Evolutionary conservation across 2,888 invertebrate genomes (phyloP).

Genomic region (Rambutsinella grinnellia): DNA sequence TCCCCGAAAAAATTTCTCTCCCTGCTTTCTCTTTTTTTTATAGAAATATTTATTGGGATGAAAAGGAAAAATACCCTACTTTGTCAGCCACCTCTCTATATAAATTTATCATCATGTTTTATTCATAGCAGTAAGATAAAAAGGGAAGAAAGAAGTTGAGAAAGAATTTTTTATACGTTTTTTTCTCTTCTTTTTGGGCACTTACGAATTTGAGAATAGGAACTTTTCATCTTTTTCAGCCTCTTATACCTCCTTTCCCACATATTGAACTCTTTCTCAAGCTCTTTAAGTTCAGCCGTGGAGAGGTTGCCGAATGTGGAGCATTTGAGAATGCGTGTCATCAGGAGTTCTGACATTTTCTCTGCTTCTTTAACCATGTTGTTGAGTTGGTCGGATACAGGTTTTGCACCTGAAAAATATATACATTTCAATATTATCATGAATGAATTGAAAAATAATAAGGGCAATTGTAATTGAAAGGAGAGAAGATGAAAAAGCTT

Average conservation of each 20-base stretch:
- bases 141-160: conserved; percentile 2
- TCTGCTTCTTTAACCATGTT: conserved; percentile 86
- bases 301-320: conserved; percentile 64
- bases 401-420: conserved; percentile 80
- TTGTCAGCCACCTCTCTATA: background rate
- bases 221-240: conserved; percentile 84
- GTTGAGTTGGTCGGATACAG: conserved; percentile 82
- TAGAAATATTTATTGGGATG: too few relatives aligned
- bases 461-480: background rate
- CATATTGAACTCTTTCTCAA: conserved; percentile 86
- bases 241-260: conserved; percentile 89
- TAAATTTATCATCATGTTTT: background rate
- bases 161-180: background rate
- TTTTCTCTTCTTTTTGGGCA: conserved; percentile 52
- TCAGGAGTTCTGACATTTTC: conserved; percentile 74
- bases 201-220: conserved; percentile 87
- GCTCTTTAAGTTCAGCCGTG: conserved; percentile 70
- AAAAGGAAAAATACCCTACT: too few relatives aligned
- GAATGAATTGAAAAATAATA: background rate
- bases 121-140: conserved; percentile 5
- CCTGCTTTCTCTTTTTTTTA: too few relatives aligned
- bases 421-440: conserved; percentile 11
- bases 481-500: background rate
- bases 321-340: conserved; percentile 62
- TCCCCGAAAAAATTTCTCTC: too few relatives aligned